These are phyloP conservation scores for Sitta carolinensis DNA, from an alignment of 2,797 vertebrate species.

Conservation along the genomic window DNA sequence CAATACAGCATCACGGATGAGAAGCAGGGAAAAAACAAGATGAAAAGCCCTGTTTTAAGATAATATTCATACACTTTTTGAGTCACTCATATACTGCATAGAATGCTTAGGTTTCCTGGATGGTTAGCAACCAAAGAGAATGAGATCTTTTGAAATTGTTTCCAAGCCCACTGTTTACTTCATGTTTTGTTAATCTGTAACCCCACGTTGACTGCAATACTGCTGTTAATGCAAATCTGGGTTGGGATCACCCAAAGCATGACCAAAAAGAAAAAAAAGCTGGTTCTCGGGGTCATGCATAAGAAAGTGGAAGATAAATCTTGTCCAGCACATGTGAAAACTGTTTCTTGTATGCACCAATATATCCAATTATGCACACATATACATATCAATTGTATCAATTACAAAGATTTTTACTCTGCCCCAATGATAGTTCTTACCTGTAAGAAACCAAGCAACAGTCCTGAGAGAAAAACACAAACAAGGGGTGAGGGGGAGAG, in stretches of 20 bases:
- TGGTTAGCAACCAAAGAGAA: neutral
- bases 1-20: neutral
- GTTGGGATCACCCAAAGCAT: neutral
- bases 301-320: neutral
- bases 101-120: neutral
- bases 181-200: neutral
- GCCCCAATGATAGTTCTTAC: neutral
- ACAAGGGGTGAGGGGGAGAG: fast-evolving
- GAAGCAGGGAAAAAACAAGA: neutral
- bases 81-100: neutral
- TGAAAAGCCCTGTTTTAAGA: neutral
- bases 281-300: neutral
- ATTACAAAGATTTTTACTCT: neutral
- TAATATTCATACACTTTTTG: fast-evolving
- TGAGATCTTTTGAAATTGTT: neutral
- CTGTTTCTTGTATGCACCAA: neutral
- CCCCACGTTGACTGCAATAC: neutral
- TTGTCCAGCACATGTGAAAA: neutral
- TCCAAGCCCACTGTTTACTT: neutral
- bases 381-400: neutral
- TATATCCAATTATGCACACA: neutral
- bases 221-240: neutral
- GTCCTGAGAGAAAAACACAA: neutral
- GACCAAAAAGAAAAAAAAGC: neutral
- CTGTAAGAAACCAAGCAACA: neutral